phyloP scores from a whole-genome alignment of 2,888 invertebrate genomes.

The Acleris emargana region DNA sequence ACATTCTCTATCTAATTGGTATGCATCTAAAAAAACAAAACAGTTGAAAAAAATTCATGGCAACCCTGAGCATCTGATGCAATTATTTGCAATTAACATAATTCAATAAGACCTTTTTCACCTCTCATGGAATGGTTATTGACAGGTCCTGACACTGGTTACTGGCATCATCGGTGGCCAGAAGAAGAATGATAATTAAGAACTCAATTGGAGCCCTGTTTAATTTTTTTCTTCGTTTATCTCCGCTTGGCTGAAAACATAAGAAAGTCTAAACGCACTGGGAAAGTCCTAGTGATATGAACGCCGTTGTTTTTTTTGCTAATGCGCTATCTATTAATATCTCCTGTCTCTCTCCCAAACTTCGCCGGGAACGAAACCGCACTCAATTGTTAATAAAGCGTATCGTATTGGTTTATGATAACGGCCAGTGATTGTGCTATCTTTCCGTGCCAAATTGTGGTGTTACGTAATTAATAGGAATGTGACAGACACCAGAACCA shows the following conservation, averaged over 20 bases:
- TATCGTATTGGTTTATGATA: slow-evolving; percentile 16
- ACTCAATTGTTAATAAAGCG: neutral
- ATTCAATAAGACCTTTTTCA: slow-evolving; percentile 59
- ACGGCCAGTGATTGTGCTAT: slow-evolving; percentile 28
- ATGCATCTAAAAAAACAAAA: slow-evolving; percentile 9
- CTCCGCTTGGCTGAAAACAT: too few relatives aligned
- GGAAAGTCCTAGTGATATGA: too few relatives aligned
- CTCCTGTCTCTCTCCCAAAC: too few relatives aligned
- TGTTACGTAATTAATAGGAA: slow-evolving; percentile 28
- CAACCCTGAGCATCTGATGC: slow-evolving; percentile 53
- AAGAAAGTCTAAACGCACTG: too few relatives aligned
- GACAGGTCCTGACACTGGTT: too few relatives aligned
- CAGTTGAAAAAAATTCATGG: neutral
- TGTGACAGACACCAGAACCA: slow-evolving; percentile 33
- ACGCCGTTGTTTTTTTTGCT: too few relatives aligned
- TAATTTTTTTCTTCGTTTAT: too few relatives aligned
- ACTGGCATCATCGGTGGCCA: too few relatives aligned
- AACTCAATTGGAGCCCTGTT: too few relatives aligned
- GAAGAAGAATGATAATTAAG: too few relatives aligned
- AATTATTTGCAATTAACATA: slow-evolving; percentile 64
- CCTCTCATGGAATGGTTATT: slow-evolving; percentile 23
- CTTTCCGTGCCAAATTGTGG: slow-evolving; percentile 16
- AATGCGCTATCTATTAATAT: too few relatives aligned
- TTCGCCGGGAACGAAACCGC: neutral
- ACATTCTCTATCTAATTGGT: neutral